phyloP scores from a whole-genome alignment of 2,888 invertebrate species.

The Heliconius ismenius region DNA sequence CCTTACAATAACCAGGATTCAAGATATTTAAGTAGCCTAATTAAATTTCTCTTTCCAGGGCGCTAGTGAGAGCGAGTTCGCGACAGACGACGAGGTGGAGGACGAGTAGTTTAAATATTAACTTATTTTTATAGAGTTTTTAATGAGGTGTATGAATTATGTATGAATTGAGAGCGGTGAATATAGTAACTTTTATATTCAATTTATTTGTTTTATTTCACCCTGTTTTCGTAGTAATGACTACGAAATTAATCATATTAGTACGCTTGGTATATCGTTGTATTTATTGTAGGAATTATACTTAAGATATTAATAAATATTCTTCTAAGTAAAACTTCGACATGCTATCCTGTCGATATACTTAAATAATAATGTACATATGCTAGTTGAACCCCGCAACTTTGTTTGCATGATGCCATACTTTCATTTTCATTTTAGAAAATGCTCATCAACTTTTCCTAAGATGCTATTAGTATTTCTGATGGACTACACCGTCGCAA shows the following conservation, averaged over 20 bases:
- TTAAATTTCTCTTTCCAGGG: constrained; percentile 58
- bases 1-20: not conserved
- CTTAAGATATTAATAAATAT: not conserved
- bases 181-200: constrained; percentile 77
- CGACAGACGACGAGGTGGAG: constrained; percentile 84
- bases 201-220: constrained; percentile 51
- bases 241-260: too few relatives aligned
- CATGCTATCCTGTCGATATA: not conserved
- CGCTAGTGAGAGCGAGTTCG: constrained; percentile 84
- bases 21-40: not conserved
- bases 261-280: too few relatives aligned
- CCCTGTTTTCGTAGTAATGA: not conserved
- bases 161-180: constrained; percentile 70
- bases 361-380: not conserved
- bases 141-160: constrained; percentile 65
- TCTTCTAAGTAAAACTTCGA: not conserved
- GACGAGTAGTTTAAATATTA: constrained; percentile 75
- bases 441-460: too few relatives aligned
- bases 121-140: constrained; percentile 81
- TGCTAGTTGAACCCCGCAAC: too few relatives aligned
- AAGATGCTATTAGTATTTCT: too few relatives aligned
- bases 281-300: not conserved
- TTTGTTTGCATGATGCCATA: not conserved
- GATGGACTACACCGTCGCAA: too few relatives aligned
- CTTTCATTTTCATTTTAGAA: too few relatives aligned